phyloP scores from a whole-genome alignment of 2,113 vertebrate species.

The Andinoacara biseriatus region DNA sequence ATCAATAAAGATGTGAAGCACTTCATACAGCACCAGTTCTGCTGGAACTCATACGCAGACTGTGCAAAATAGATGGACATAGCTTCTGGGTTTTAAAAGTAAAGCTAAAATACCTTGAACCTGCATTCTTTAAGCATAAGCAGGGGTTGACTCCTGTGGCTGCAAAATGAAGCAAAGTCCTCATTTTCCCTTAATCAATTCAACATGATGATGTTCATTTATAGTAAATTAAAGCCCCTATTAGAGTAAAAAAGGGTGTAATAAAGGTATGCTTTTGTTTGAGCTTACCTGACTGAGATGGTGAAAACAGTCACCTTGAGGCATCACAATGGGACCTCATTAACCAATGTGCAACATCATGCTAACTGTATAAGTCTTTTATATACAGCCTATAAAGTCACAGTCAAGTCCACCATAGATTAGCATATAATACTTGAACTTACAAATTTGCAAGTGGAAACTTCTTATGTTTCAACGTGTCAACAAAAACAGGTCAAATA shows the following conservation, averaged over 20 bases:
- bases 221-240: neutral
- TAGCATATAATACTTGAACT: neutral
- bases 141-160: neutral
- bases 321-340: neutral
- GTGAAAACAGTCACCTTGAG: neutral
- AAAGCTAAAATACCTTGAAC: neutral
- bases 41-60: neutral
- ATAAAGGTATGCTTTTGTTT: neutral
- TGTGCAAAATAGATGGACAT: too few species aligned
- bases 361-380: neutral
- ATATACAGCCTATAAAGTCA: neutral
- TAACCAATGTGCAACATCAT: neutral
- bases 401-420: neutral
- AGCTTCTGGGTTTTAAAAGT: too few species aligned
- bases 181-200: neutral
- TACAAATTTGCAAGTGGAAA: neutral
- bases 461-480: neutral
- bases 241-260: neutral
- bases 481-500: neutral
- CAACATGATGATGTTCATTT: neutral
- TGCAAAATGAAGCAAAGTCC: neutral
- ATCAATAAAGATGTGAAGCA: slow-evolving; percentile 4
- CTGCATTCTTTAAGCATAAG: neutral
- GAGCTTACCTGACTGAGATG: neutral
- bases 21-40: neutral